Evolutionary conservation across 2,888 invertebrate genomes (phyloP).

Genomic region (Lordiphosa andalusiaca): DNA sequence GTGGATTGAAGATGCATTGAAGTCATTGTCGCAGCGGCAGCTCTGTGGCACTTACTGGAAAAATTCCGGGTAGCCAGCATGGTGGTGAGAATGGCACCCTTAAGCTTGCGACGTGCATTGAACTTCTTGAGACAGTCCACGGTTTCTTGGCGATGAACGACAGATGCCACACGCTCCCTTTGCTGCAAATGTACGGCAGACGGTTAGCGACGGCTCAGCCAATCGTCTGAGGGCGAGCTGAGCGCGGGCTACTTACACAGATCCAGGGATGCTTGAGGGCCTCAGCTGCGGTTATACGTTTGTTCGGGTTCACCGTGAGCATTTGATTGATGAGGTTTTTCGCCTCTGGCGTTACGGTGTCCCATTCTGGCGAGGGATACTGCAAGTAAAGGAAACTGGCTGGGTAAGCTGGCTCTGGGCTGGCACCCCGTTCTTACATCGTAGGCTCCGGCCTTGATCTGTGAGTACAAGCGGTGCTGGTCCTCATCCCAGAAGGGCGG

Average conservation of each 20-base stretch:
- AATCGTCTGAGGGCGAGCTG: no score
- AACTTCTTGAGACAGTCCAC: slow-evolving; percentile 99
- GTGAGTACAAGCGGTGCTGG: slow-evolving; percentile 99
- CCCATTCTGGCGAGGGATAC: slow-evolving; percentile 99
- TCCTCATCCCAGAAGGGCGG: slow-evolving; percentile 99
- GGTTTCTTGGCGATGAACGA: slow-evolving; percentile 99
- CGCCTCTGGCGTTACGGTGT: slow-evolving; percentile 99
- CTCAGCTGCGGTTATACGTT: slow-evolving; percentile 98
- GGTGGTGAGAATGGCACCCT: slow-evolving; percentile 99
- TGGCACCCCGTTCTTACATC: slow-evolving; percentile 86
- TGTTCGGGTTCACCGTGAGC: slow-evolving; percentile 99
- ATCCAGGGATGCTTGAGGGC: slow-evolving; percentile 99
- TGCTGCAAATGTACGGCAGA: slow-evolving; percentile 84
- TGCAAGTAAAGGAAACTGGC: slow-evolving; percentile 76
- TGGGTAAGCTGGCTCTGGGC: background rate
- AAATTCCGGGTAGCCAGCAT: slow-evolving; percentile 99
- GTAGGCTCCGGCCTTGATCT: slow-evolving; percentile 99
- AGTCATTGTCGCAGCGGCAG: background rate
- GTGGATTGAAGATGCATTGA: slow-evolving; percentile 40
- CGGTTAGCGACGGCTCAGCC: no score
- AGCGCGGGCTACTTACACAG: slow-evolving; percentile 86
- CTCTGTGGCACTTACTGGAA: slow-evolving; percentile 88
- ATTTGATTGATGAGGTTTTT: slow-evolving; percentile 99
- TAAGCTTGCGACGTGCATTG: slow-evolving; percentile 99
- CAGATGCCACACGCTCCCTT: slow-evolving; percentile 99